These are phyloP conservation scores for Drosophila lacertosa DNA, from an alignment of 1,140 invertebrate genomes.

Conservation along the genomic window DNA sequence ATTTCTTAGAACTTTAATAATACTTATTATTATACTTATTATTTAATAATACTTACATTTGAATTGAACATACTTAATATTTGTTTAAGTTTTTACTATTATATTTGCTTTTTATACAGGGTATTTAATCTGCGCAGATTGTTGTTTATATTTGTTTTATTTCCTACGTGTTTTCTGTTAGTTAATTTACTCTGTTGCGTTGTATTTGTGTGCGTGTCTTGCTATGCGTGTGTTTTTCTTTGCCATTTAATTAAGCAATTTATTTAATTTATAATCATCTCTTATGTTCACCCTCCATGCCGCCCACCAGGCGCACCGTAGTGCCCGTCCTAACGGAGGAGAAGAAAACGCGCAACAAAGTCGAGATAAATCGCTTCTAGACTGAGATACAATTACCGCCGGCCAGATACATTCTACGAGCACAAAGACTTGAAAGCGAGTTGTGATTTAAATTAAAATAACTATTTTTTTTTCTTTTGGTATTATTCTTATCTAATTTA, in stretches of 20 bases:
- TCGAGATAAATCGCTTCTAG: constrained; percentile 75
- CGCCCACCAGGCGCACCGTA: constrained; percentile 43
- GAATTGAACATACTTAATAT: no score
- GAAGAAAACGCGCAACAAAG: constrained; percentile 27
- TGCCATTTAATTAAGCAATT: constrained; percentile 61
- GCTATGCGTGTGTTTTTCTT: constrained; percentile 5
- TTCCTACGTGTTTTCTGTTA: constrained; percentile 1
- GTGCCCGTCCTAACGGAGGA: constrained; percentile 60
- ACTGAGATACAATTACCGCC: constrained; percentile 16
- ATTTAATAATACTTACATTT: no score
- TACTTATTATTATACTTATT: no score
- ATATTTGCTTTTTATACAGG: background rate
- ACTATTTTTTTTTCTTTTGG: constrained; percentile 29
- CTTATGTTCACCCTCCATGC: constrained; percentile 16
- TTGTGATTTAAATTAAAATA: constrained; percentile 64
- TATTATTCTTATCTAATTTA: constrained; percentile 6
- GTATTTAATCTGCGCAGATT: background rate
- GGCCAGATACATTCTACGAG: constrained; percentile 8
- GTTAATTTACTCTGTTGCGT: constrained; percentile 6
- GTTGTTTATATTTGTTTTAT: background rate
- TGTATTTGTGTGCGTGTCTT: constrained; percentile 29
- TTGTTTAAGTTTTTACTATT: background rate
- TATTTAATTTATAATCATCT: constrained; percentile 71
- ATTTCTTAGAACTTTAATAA: background rate
- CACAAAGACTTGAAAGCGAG: constrained; percentile 43